Base-by-base conservation (phyloP, 2,797 vertebrate species). In the Hippoglossus hippoglossus region DNA sequence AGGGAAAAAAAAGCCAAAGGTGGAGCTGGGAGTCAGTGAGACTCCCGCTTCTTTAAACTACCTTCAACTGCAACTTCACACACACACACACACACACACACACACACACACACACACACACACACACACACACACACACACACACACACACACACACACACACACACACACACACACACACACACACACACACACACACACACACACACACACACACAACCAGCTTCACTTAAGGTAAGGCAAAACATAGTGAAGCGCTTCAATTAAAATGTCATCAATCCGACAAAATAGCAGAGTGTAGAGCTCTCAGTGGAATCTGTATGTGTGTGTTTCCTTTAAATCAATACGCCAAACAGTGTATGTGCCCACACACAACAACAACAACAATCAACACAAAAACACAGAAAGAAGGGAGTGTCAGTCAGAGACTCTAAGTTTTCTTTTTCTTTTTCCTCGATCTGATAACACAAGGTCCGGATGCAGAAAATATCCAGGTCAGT, bases 1-100 rank as follows among this genome's bases (percentile, higher is more conserved):
- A 90, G 86, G 88, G 7, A 1, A 31, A 91, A 88, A 90, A 77
- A 83, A 79, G 77, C 64, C 80, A 79, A 73, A 86, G 80, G 75
- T 83, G 72, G 68, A 82, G 77, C 75, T 70, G 74, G 73, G 68
- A 78, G 72, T 72, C 65, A 34, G 58, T 28, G 51, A 80, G 81
- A 73, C 57, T 66, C 55, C 47, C 12, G 28, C 21, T n/a, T 5
- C 54, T 57, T 67, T 50, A 11, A 60, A 19, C 52, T 52, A 61
- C 58, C 28, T 41, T 16, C 11, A 41, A 34, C 21, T 58, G n/a
- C 55, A 57, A 16, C n/a, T n/a, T n/a, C n/a, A n/a, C 34, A 10
- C 34, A 36, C 34, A 36, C 34, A 36, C 34, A 36, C 34, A 3
- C 34, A 81, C 65, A 24, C 26, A 67, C 22, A 57, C n/a, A 55